Evolutionary conservation across 2,888 invertebrate species (phyloP).

Genomic region (Amblyteles armatorius): DNA sequence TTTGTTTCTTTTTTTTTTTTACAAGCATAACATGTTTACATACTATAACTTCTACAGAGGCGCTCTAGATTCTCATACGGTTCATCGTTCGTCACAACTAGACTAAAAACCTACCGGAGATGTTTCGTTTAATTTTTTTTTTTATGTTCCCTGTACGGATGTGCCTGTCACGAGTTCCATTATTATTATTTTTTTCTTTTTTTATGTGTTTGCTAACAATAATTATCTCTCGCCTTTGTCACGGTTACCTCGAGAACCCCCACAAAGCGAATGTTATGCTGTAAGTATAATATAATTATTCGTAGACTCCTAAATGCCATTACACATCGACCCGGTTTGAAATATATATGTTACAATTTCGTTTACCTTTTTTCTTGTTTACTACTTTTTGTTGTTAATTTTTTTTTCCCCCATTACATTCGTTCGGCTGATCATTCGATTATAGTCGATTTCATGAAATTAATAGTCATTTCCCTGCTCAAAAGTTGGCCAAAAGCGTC

Average conservation of each 20-base stretch:
- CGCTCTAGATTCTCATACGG: constrained; percentile 40
- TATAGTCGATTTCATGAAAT: constrained; percentile 33
- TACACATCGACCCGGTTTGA: constrained; percentile 62
- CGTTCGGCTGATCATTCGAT: constrained; percentile 43
- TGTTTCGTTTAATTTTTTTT: constrained; percentile 35
- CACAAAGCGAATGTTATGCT: constrained; percentile 43
- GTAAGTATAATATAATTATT: constrained; percentile 65
- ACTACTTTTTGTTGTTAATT: constrained; percentile 23
- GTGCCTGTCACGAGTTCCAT: constrained; percentile 18
- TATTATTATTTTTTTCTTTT: neutral
- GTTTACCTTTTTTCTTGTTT: constrained; percentile 1
- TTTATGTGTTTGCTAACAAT: constrained; percentile 38
- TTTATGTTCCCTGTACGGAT: constrained; percentile 30
- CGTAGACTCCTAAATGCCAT: constrained; percentile 67
- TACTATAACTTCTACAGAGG: constrained; percentile 54
- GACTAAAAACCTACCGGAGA: constrained; percentile 58
- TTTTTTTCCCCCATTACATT: constrained; percentile 30
- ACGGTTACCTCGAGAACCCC: constrained; percentile 42
- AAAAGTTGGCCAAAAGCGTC: constrained; percentile 10
- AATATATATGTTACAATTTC: constrained; percentile 58
- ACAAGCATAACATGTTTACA: constrained; percentile 45
- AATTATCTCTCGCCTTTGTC: constrained; percentile 40
- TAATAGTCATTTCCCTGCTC: constrained; percentile 47
- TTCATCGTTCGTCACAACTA: constrained; percentile 58
- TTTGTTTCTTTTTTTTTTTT: constrained; percentile 39